Evolutionary conservation across 2,113 vertebrate genomes (phyloP).

Genomic region (Leptodactylus fuscus): DNA sequence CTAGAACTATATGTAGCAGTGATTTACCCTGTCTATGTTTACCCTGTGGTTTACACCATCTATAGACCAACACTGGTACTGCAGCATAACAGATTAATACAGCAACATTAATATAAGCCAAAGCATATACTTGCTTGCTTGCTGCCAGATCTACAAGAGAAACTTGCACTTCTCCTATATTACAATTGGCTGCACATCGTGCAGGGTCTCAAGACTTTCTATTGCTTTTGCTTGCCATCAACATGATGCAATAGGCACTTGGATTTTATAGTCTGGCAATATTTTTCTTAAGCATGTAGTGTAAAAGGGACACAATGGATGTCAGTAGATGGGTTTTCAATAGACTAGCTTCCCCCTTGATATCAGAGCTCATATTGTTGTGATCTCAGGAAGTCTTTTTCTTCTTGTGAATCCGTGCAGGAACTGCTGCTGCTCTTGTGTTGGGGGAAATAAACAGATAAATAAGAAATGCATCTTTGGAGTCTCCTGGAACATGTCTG

Average conservation of each 20-base stretch:
- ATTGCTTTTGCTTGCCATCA: background rate
- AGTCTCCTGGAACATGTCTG: slow-evolving; percentile 6
- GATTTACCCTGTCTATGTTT: too few species aligned
- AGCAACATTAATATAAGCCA: too few species aligned
- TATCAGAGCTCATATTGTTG: background rate
- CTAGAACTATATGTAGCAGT: too few species aligned
- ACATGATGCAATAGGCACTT: background rate
- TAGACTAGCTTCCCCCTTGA: background rate
- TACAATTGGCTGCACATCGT: too few species aligned
- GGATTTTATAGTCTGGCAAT: background rate
- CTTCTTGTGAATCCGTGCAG: background rate
- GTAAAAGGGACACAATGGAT: background rate
- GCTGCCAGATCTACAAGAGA: too few species aligned
- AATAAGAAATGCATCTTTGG: slow-evolving; percentile 26
- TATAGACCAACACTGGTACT: too few species aligned
- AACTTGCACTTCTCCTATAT: too few species aligned
- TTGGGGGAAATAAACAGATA: slow-evolving; percentile 27
- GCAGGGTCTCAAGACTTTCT: background rate
- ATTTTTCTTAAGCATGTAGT: background rate
- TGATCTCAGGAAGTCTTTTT: background rate
- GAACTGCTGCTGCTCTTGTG: slow-evolving; percentile 22
- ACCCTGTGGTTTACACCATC: too few species aligned
- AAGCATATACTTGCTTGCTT: too few species aligned
- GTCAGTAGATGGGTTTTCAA: background rate
- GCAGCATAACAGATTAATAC: too few species aligned